Percentiles rank a stretch among this genome's conserved stretches.
Evolutionary conservation across 2,797 vertebrate species (phyloP).

Genomic region (Myoxocephalus aenaeus): DNA sequence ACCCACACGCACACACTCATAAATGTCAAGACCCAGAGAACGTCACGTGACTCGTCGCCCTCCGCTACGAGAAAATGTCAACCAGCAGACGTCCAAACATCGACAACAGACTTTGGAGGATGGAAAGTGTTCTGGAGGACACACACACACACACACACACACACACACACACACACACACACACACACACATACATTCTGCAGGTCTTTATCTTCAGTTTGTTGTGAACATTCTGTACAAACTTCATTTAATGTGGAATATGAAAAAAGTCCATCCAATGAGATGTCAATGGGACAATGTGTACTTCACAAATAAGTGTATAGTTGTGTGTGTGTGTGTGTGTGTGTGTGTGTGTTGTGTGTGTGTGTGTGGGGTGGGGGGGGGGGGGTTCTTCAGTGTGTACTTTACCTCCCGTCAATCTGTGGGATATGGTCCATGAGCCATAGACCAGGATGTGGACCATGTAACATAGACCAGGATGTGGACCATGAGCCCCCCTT

Average conservation of each 20-base stretch:
- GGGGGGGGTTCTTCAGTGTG: slow-evolving; percentile 12
- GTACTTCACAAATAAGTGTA: slow-evolving; percentile 61
- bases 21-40: slow-evolving; percentile 39
- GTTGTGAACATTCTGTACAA: slow-evolving; percentile 68
- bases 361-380: too few relatives aligned
- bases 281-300: slow-evolving; percentile 57
- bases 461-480: too few relatives aligned
- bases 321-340: slow-evolving; percentile 32
- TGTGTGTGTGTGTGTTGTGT: slow-evolving; percentile 17
- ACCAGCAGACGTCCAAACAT: slow-evolving; percentile 40
- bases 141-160: slow-evolving; percentile 18
- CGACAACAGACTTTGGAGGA: slow-evolving; percentile 28
- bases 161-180: slow-evolving; percentile 3
- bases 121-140: too few relatives aligned
- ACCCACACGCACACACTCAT: slow-evolving; percentile 6
- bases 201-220: slow-evolving; percentile 49
- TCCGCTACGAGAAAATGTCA: slow-evolving; percentile 67
- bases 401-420: slow-evolving; percentile 55
- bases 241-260: slow-evolving; percentile 66
- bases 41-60: slow-evolving; percentile 20
- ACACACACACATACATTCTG: background rate
- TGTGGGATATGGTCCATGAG: slow-evolving; percentile 63
- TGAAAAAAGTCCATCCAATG: slow-evolving; percentile 20
- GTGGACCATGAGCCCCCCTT: slow-evolving; percentile 4
- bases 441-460: slow-evolving; percentile 16